Evolutionary conservation across 2,888 invertebrate genomes (phyloP).

Genomic region (Agrotis exclamationis): DNA sequence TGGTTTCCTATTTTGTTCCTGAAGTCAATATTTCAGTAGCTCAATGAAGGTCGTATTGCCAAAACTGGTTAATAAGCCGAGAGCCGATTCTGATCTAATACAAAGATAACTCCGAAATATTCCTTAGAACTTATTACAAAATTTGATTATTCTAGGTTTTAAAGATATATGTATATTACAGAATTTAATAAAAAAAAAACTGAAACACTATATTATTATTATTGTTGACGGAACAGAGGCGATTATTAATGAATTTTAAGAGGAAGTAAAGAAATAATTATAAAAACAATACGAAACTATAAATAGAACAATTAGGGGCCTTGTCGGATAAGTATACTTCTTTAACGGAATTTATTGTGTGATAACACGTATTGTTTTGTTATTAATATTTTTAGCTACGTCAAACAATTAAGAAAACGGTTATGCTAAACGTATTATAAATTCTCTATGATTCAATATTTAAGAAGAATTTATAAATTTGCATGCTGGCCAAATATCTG

Average conservation of each 20-base stretch:
- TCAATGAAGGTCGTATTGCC: conserved; percentile 22
- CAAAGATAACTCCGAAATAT: conserved; percentile 9
- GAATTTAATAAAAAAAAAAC: not conserved
- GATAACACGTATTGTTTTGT: not conserved
- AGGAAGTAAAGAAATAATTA: conserved; percentile 2
- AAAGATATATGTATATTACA: not conserved
- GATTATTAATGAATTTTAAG: not conserved
- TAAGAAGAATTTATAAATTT: too few species aligned
- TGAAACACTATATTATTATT: too few species aligned
- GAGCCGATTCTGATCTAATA: conserved; percentile 12
- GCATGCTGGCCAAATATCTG: too few species aligned
- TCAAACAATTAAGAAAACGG: not conserved
- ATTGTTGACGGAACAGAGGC: not conserved
- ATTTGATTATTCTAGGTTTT: conserved; percentile 3
- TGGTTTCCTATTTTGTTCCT: conserved; percentile 30
- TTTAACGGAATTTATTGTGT: not conserved
- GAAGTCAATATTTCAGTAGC: conserved; percentile 16
- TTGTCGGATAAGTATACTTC: not conserved
- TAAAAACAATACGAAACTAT: not conserved
- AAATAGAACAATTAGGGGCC: not conserved
- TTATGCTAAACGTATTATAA: too few species aligned
- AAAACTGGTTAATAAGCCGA: conserved; percentile 28
- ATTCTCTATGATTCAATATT: too few species aligned
- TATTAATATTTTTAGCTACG: not conserved
- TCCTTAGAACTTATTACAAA: not conserved